Evolutionary conservation across 35 echinoderm and acorn worm genomes (phyloP), one percentile per base, ranked within the genome.

Genomic region (Hemicentrotus pulcherrimus): DNA sequence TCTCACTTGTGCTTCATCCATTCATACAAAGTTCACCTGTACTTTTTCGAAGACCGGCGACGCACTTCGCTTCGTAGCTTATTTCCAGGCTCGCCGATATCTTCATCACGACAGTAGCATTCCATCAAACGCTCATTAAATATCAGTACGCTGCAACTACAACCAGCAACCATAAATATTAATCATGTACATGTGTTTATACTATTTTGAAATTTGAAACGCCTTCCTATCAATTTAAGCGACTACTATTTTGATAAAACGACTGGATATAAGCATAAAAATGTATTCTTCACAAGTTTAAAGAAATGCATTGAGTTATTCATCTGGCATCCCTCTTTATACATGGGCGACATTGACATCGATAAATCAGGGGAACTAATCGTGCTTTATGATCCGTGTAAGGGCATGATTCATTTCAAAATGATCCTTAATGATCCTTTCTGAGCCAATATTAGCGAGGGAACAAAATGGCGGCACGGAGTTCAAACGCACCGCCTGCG

Each of bases 361-460:
- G 33, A 45, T 90, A 90, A 90, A 45, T 90, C 32, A 90, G 88
- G 32, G 46, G 46, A 90, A 90, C 46, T 90, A 45, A 90, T 90
- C 32, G 46, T 47, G 88, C 32, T 30, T 47, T 90, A 47, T 90
- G 32, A 90, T 33, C 32, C 88, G 88, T 90, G 88, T 90, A 90
- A 90, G 46, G 88, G 46, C 32, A 47, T 90, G 32, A 90, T 90
- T 90, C 46, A 90, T 41, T 45, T 32, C 4, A 16, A 45, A 47
- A 90, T 90, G 32, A 47, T 19, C 88, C 32, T 47, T 47, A 90
- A 90, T 33, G 46, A 45, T 45, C 88, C 19, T 18, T 46, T 45
- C 24, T 90, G 46, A 16, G 88, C 88, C 88, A n/a, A 90, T 90
- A 90, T 90, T 90, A 90, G 88, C 88, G 12, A 90, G 88, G 13